phyloP scores from a whole-genome alignment of 2,113 vertebrate genomes.

The Antechinus flavipes region DNA sequence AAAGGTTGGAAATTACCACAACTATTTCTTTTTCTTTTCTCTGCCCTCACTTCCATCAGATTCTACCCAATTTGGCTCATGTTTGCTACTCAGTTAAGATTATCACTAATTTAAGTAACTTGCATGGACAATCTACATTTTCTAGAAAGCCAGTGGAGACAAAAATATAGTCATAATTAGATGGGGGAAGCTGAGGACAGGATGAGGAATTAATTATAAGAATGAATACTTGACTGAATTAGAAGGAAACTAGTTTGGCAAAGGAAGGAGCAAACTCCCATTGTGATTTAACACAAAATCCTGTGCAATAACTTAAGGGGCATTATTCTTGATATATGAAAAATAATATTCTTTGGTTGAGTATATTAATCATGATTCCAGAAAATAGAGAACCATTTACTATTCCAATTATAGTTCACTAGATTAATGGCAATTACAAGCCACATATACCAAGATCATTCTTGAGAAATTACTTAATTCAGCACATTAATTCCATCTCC shows the following conservation, averaged over 20 bases:
- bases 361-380: constrained; percentile 52
- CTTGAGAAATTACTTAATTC: constrained; percentile 51
- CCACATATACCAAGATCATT: constrained; percentile 39
- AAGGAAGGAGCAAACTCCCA: neutral
- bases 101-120: constrained; percentile 65
- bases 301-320: neutral
- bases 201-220: neutral
- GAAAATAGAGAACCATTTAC: constrained; percentile 50
- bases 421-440: constrained; percentile 54
- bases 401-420: neutral
- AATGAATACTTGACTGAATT: neutral
- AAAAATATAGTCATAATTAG: constrained; percentile 28
- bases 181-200: neutral
- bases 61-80: constrained; percentile 48
- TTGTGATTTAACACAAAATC: neutral
- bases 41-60: constrained; percentile 11
- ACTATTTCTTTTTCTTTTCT: constrained; percentile 9
- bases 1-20: neutral
- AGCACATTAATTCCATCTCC: constrained; percentile 32
- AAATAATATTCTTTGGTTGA: constrained; percentile 40
- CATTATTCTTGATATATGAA: constrained; percentile 9
- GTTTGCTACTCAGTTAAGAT: constrained; percentile 50
- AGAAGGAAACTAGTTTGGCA: neutral
- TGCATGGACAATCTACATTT: constrained; percentile 62
- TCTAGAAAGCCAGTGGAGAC: constrained; percentile 40